Evolutionary conservation across 1,140 invertebrate species (phyloP).

Genomic region (Vanessa tameamea): DNA sequence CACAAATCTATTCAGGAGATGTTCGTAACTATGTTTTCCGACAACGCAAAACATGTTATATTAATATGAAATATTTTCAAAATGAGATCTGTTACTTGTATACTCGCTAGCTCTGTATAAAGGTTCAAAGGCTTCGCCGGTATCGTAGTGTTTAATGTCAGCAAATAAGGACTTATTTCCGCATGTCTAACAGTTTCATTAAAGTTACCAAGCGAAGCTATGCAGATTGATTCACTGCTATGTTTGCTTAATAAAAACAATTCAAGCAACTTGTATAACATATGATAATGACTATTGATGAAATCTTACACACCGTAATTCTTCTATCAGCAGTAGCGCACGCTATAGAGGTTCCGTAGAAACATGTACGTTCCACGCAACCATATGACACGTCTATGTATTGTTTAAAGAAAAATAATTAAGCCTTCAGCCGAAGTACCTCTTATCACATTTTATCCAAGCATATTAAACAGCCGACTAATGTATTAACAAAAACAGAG

Average conservation of each 20-base stretch:
- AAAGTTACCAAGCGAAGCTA: background rate
- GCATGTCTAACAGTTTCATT: constrained; percentile 1
- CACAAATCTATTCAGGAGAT: background rate
- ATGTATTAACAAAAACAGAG: background rate
- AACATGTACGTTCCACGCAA: no score
- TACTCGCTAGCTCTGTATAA: background rate
- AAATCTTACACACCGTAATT: no score
- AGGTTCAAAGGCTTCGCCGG: background rate
- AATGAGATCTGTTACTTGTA: background rate
- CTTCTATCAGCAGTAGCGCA: no score
- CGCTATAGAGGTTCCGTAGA: no score
- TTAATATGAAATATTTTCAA: constrained; percentile 5
- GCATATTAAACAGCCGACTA: background rate
- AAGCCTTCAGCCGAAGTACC: background rate
- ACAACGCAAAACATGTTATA: background rate
- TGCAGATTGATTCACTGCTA: background rate
- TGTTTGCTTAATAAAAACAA: background rate
- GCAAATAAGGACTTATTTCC: background rate
- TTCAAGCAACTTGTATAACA: background rate
- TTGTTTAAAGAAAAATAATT: background rate
- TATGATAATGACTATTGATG: background rate
- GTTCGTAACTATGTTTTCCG: background rate
- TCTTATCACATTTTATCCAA: background rate
- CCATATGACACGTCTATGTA: no score
- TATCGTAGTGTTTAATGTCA: background rate